Evolutionary conservation across 2,797 vertebrate species (phyloP), one percentile per base, ranked within the genome.

Genomic region (Paratrypauchen microcephalus): DNA sequence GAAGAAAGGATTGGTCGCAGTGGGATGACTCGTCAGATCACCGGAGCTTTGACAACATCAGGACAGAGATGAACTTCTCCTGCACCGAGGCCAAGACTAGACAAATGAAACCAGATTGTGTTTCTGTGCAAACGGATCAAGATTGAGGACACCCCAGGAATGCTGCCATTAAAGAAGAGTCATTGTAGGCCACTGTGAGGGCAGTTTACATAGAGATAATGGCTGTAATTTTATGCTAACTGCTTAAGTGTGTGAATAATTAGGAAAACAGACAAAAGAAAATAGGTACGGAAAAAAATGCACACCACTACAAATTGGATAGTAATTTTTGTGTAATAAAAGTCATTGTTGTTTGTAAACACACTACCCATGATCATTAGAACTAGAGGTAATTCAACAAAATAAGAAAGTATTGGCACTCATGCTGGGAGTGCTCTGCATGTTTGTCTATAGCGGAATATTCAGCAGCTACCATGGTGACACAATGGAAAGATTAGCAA

Each of bases 1-100:
- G 87, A 82, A 87, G 83, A 88, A 90, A 86, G 70, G 79, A 90
- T 89, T 89, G 67, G 89, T 86, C 6, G 83, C 90, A 88, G 76
- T 79, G 72, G 79, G 77, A 69, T 73, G 79, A 83, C 77, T 61
- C 66, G 69, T 83, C 48, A 72, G 69, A 63, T 78, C 76, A 68
- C 21, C 19, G 39, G 52, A 76, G 71, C 66, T 12, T 11, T 59
- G 66, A 77, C 74, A 68, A 67, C 68, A 76, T 76, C 50, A 41
- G 62, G 76, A 82, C 50, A 69, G 73, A 52, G 75, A 85, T 83
- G 85, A 87, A 82, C 79, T 81, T 64, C 0, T 15, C 73, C 75
- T 86, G 77, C 73, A 72, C 75, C 57, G 47, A 23, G 66, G 67
- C 76, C 69, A 39, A 70, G 74, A 80, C 24, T 21, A 50, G 69